These are phyloP conservation scores for Petromus typicus DNA, from an alignment of 2,113 vertebrate species.

Conservation along the genomic window DNA sequence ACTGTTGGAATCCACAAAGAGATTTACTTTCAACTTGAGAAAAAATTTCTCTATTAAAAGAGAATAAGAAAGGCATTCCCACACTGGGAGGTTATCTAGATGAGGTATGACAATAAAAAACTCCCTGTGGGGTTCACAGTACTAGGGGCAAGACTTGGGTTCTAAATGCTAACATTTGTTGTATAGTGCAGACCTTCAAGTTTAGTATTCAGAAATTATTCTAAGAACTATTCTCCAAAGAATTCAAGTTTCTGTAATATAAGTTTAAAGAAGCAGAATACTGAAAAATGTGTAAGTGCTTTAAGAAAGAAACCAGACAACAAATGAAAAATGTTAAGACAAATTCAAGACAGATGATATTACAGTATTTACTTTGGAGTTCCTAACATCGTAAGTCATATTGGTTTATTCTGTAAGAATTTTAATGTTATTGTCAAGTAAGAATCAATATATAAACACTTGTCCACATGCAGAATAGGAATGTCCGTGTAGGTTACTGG, in stretches of 20 bases:
- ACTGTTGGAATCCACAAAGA: constrained; percentile 21
- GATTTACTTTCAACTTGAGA: constrained; percentile 42
- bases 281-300: constrained; percentile 43
- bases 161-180: background rate
- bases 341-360: constrained; percentile 40
- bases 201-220: constrained; percentile 12
- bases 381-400: constrained; percentile 49
- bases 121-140: background rate
- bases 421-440: constrained; percentile 41
- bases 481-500: background rate
- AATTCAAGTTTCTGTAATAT: constrained; percentile 14
- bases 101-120: constrained; percentile 38
- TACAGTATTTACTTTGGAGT: constrained; percentile 40
- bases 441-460: constrained; percentile 5
- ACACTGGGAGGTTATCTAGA: background rate
- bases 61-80: background rate
- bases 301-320: constrained; percentile 51
- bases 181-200: constrained; percentile 11
- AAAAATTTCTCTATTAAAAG: constrained; percentile 52
- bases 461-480: constrained; percentile 32
- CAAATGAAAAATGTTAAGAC: constrained; percentile 55
- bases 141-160: background rate
- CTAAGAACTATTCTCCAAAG: constrained; percentile 35
- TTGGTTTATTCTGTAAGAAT: background rate
- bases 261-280: constrained; percentile 60